These are phyloP conservation scores for Pelmatolapia mariae DNA, from an alignment of 2,113 vertebrate genomes.

Conservation along the genomic window DNA sequence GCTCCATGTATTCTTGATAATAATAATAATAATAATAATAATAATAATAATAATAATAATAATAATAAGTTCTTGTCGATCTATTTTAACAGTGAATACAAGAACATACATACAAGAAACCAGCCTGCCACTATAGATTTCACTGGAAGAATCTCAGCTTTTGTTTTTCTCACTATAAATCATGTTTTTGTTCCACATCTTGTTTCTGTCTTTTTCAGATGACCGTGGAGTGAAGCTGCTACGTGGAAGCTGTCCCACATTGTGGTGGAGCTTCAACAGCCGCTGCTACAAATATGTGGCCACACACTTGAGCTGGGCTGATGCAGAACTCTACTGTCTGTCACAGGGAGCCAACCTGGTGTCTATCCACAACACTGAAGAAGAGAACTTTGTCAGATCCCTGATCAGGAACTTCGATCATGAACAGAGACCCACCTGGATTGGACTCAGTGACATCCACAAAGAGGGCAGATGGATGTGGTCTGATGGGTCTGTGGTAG, in stretches of 20 bases:
- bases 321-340: conserved; percentile 11
- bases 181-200: neutral
- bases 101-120: no score
- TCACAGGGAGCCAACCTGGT: conserved; percentile 15
- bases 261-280: neutral
- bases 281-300: conserved; percentile 17
- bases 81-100: no score
- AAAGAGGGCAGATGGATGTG: neutral
- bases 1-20: no score
- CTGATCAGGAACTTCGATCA: neutral
- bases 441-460: neutral
- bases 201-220: neutral
- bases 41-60: no score
- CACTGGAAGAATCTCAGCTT: no score
- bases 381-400: neutral
- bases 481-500: neutral
- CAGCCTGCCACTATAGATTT: no score
- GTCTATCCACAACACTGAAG: neutral
- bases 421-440: rapidly evolving
- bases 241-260: neutral
- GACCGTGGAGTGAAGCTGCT: neutral
- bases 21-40: no score
- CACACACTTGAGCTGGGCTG: neutral
- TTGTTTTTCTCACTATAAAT: no score
- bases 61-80: no score